Evolutionary conservation across 92 coral and sea anemone genomes (phyloP).

Genomic region (Zoanthus sociatus): DNA sequence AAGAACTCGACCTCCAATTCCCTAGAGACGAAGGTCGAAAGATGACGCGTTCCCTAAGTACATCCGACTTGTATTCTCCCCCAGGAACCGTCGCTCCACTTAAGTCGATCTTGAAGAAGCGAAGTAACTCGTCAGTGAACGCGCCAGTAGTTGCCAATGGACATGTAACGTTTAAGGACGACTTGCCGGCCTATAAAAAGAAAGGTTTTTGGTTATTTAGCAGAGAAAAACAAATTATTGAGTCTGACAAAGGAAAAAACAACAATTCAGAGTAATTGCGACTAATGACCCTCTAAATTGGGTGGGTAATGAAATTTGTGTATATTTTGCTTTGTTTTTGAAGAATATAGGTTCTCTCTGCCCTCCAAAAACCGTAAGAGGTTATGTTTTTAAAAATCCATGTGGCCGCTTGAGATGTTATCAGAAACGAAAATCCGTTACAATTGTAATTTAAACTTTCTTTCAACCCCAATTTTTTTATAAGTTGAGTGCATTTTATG

Average conservation of each 20-base stretch:
- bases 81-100: neutral
- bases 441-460: too few relatives aligned
- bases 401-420: too few relatives aligned
- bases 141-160: constrained; percentile 31
- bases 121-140: constrained; percentile 30
- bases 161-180: constrained; percentile 30
- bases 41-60: constrained; percentile 22
- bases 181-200: constrained; percentile 12
- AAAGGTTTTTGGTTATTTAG: constrained; percentile 8
- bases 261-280: neutral
- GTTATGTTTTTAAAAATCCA: too few relatives aligned
- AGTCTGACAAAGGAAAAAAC: neutral
- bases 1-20: constrained; percentile 24
- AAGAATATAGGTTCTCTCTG: too few relatives aligned
- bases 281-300: neutral
- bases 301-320: neutral
- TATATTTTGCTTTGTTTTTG: too few relatives aligned
- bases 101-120: constrained; percentile 38
- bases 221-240: neutral
- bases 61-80: constrained; percentile 23
- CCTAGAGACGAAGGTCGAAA: constrained; percentile 1
- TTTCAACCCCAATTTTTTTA: too few relatives aligned
- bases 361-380: too few relatives aligned
- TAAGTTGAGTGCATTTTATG: too few relatives aligned
- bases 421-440: too few relatives aligned